Conservation (phyloP, 2,113 vertebrate genomes). For the Paracyprichromis sp. region DNA sequence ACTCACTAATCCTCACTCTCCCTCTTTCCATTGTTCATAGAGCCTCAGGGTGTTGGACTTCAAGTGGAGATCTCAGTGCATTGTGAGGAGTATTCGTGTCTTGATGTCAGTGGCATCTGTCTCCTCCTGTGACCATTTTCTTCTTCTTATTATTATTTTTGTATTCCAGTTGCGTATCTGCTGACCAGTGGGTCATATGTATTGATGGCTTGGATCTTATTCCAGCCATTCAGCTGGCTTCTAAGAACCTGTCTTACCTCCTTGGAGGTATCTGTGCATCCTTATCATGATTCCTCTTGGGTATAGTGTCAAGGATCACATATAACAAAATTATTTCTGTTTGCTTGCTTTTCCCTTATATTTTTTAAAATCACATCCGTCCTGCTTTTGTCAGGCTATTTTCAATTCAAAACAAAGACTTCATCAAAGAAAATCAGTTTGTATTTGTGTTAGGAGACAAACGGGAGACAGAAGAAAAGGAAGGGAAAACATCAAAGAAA, state of each 20-base stretch:
- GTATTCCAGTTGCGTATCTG: rapidly evolving
- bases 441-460: not conserved
- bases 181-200: not conserved
- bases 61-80: rapidly evolving
- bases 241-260: not conserved
- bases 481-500: not conserved
- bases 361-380: not conserved
- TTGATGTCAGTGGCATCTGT: not conserved
- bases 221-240: not conserved
- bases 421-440: not conserved
- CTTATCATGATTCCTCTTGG: not conserved
- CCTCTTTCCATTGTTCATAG: not conserved
- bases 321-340: not conserved
- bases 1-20: not conserved
- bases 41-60: not conserved
- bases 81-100: not conserved
- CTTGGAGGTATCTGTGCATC: not conserved
- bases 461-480: not conserved
- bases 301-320: not conserved
- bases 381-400: not conserved
- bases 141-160: rapidly evolving
- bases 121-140: not conserved
- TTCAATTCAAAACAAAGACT: not conserved
- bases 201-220: not conserved
- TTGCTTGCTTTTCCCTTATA: not conserved